Evolutionary conservation across 2,888 invertebrate genomes (phyloP), one percentile per base, ranked within the genome.

Genomic region (Podabrus alpinus): DNA sequence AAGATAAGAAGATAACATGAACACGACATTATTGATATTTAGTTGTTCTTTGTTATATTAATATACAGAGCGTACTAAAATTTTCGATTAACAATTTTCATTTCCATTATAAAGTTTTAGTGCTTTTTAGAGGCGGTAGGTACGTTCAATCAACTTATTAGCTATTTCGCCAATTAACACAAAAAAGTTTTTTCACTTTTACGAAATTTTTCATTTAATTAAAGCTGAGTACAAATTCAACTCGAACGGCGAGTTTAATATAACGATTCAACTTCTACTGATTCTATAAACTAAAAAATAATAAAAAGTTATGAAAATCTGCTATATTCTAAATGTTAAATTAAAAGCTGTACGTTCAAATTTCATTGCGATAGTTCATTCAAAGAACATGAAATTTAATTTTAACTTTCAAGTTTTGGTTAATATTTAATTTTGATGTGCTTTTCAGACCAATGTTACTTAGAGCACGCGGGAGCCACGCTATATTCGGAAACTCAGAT

Each of bases 381-480:
- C 19, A 2, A 64, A 64, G 21, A 45, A 7, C n/a, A 13, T 7
- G 45, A 45, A 29, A n/a, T n/a, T 45, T n/a, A 45, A 45, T 45
- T 45, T 45, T 13, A 29, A 29, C 29, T 29, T 29, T 3, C 7
- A 45, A 45, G 45, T 45, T 45, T 45, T n/a, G n/a, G 45, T 45
- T n/a, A 45, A 45, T 45, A 45, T 45, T 45, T n/a, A 45, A 45
- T n/a, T 45, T 45, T 45, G 3, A n/a, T 7, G 13, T 29, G 3
- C 13, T 9, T 69, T 69, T 19, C 87, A 94, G 94, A 90, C 75
- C 90, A 90, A 82, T 92, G 91, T 82, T 98, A 97, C 86, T 89
- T 98, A 83, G 98, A 98, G 86, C 95, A 97, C 90, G 94, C 95
- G 59, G 97, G 97, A 9, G 91, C 97, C 11, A 93, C 95, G 9